Evolutionary conservation across 2,888 invertebrate genomes (phyloP), one percentile per base, ranked within the genome.

Genomic region (Isoperla grammatica): DNA sequence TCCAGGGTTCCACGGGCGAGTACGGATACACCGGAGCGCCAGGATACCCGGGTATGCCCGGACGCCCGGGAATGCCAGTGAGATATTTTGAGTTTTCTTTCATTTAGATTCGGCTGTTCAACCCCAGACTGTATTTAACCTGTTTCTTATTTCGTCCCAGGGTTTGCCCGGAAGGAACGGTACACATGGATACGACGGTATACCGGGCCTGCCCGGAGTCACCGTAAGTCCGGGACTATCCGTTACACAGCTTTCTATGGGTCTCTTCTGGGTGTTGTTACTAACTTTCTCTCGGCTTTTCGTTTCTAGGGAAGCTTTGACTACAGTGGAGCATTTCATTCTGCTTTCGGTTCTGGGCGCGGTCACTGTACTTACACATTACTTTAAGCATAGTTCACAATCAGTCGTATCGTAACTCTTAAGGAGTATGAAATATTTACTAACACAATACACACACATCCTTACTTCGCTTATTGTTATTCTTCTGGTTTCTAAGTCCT

Each of bases 61-160:
- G 81, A 64, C 76, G 77, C 57, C 73, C 75, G 68, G 81, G 81
- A 67, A 74, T 76, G 64, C 76, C 77, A 68, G 78, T 78, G 75
- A 76, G 75, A 68, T 61, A 61, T 65, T 63, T 62, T 64, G 63
- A 59, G 61, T 56, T 56, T 45, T 55, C 29, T n/a, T n/a, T 62
- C 49, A 53, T 59, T 39, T 55, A 59, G 22, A 54, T 37, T 58
- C 15, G 4, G 11, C 17, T 22, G 46, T 35, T 61, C 23, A n/a
- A 46, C 15, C 35, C 49, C n/a, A 55, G 6, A 55, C 17, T 39
- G 17, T 37, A 15, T 45, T 29, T 46, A 46, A 57, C 15, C 3
- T 12, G 20, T 2, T 13, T 20, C 12, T 35, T 57, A 9, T 35
- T 46, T 23, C 63, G 63, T 61, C 62, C 22, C 71, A 76, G 76